A percentile compares a stretch with the other conserved stretches of the same genome.
These are phyloP conservation scores for Scrobipalpa atriplicella DNA, from an alignment of 2,888 invertebrate genomes.

Conservation along the genomic window DNA sequence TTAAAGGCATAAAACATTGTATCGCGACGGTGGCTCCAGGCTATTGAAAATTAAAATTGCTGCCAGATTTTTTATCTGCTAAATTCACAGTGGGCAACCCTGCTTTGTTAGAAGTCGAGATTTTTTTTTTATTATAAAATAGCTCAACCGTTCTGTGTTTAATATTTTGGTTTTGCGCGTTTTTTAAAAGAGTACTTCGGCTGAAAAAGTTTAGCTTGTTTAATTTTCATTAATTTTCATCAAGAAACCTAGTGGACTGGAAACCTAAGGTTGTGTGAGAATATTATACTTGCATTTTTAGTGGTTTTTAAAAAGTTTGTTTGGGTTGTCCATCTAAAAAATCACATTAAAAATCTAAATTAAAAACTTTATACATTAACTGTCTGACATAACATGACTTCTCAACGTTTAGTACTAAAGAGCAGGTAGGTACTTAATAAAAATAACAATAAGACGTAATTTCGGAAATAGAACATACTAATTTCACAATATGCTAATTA, in stretches of 20 bases:
- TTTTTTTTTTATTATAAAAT: conserved; percentile 37
- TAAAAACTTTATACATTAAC: too few relatives aligned
- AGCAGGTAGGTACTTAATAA: too few relatives aligned
- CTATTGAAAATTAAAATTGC: conserved; percentile 78
- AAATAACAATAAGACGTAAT: too few relatives aligned
- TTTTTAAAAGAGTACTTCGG: neutral
- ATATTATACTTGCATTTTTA: neutral
- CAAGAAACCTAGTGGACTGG: neutral
- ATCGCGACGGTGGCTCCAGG: conserved; percentile 64
- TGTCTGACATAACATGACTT: too few relatives aligned
- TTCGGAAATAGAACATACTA: too few relatives aligned
- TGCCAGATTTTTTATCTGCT: conserved; percentile 64
- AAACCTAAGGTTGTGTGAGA: neutral
- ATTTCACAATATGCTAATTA: neutral
- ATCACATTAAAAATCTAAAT: too few relatives aligned
- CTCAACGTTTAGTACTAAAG: too few relatives aligned
- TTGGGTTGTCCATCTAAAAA: too few relatives aligned
- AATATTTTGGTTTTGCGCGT: conserved; percentile 30
- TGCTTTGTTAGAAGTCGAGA: conserved; percentile 47
- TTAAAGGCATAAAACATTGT: conserved; percentile 62
- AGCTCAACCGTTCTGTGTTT: conserved; percentile 30
- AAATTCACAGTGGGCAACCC: conserved; percentile 54
- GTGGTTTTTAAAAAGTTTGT: too few relatives aligned
- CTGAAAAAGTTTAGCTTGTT: neutral
- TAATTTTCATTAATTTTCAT: neutral